These are phyloP conservation scores for Autographa gamma DNA, from an alignment of 2,888 invertebrate species.

Conservation along the genomic window DNA sequence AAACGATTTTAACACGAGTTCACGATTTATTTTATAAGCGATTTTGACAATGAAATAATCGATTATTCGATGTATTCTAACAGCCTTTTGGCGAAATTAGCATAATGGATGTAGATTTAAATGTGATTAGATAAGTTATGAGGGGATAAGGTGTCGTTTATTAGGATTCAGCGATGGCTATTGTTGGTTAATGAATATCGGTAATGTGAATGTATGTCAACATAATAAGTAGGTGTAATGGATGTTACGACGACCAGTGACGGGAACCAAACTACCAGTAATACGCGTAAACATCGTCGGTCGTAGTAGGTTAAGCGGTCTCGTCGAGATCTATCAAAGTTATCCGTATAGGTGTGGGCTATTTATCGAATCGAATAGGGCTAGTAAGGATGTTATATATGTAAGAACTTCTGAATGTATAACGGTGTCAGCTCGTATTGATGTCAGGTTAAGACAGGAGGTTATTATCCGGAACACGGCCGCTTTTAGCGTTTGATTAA, in stretches of 20 bases:
- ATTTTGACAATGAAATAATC: slow-evolving; percentile 67
- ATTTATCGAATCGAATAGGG: slow-evolving; percentile 84
- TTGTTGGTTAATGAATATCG: slow-evolving; percentile 82
- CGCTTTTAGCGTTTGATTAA: slow-evolving; percentile 83
- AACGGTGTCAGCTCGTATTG: slow-evolving; percentile 80
- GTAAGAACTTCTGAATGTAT: slow-evolving; percentile 84
- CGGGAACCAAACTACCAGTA: slow-evolving; percentile 69
- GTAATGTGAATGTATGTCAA: slow-evolving; percentile 80
- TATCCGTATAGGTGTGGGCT: slow-evolving; percentile 86
- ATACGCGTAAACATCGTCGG: slow-evolving; percentile 69
- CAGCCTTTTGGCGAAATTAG: slow-evolving; percentile 84
- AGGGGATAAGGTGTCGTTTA: slow-evolving; percentile 84
- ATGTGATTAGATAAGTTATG: slow-evolving; percentile 74
- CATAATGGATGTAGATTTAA: slow-evolving; percentile 80
- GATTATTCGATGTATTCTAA: slow-evolving; percentile 76
- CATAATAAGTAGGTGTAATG: slow-evolving; percentile 73
- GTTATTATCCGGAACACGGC: slow-evolving; percentile 83
- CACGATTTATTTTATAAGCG: slow-evolving; percentile 65
- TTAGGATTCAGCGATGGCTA: slow-evolving; percentile 81
- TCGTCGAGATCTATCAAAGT: slow-evolving; percentile 76
- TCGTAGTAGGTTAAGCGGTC: slow-evolving; percentile 78
- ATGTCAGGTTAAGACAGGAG: slow-evolving; percentile 82
- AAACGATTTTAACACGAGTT: slow-evolving; percentile 57
- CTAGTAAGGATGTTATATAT: slow-evolving; percentile 81
- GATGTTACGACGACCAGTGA: slow-evolving; percentile 76